Conservation (phyloP, 2,113 vertebrate species). For the Tenrec ecaudatus region DNA sequence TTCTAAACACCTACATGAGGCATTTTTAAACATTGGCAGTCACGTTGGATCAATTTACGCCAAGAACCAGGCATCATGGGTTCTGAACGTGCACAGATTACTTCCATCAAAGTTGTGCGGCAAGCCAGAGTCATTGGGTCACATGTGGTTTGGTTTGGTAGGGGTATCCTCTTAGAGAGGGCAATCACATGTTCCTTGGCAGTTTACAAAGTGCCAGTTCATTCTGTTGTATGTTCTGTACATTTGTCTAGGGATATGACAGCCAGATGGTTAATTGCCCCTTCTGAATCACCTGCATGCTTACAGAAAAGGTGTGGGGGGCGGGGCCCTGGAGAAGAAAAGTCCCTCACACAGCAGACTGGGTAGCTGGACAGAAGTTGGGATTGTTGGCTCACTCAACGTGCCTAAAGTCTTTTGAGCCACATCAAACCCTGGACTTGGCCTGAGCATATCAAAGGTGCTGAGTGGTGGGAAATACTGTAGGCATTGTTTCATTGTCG, state of each 20-base stretch:
- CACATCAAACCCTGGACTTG: conserved; percentile 82
- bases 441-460: conserved; percentile 89
- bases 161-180: neutral
- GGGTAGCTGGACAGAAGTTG: conserved; percentile 68
- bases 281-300: conserved; percentile 10
- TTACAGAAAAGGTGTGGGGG: conserved; percentile 30
- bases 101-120: conserved; percentile 2
- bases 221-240: neutral
- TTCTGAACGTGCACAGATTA: neutral
- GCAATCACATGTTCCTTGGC: neutral
- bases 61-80: conserved; percentile 16
- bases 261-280: conserved; percentile 83
- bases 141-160: neutral
- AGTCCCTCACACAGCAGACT: conserved; percentile 77
- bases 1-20: conserved; percentile 35
- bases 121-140: neutral
- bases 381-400: conserved; percentile 83
- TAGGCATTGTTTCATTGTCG: conserved; percentile 85
- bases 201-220: neutral
- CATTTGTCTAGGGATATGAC: conserved; percentile 66
- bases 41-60: conserved; percentile 23
- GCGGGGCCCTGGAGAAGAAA: conserved; percentile 44
- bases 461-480: conserved; percentile 83
- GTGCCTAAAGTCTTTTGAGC: conserved; percentile 85
- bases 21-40: conserved; percentile 67